These are phyloP conservation scores for Amphiprion clarkii DNA, from an alignment of 2,797 vertebrate genomes.

Conservation along the genomic window DNA sequence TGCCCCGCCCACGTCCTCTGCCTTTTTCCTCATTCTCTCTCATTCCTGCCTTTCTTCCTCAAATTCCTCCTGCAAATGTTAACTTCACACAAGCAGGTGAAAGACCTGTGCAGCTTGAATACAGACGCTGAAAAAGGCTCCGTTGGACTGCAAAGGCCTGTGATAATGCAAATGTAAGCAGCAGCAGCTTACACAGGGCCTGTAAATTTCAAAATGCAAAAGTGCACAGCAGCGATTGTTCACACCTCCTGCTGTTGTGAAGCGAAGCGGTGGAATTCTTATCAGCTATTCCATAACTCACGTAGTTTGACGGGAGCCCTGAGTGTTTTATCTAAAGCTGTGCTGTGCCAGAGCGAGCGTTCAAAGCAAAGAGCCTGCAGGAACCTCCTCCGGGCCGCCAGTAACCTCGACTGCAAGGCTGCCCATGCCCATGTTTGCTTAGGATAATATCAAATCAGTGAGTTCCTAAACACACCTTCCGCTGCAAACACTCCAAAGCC, in stretches of 20 bases:
- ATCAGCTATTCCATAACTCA: constrained; percentile 55
- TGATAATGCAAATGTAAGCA: constrained; percentile 33
- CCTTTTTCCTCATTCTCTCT: constrained; percentile 21
- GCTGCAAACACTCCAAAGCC: constrained; percentile 42
- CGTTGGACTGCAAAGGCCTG: background rate
- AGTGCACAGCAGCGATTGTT: constrained; percentile 18
- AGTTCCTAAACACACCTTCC: constrained; percentile 45
- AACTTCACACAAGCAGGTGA: background rate
- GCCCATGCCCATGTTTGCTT: constrained; percentile 61
- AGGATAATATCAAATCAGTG: constrained; percentile 53
- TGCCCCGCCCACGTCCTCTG: constrained; percentile 55
- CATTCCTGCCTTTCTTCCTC: background rate
- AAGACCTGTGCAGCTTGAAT: background rate
- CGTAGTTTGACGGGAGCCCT: constrained; percentile 36
- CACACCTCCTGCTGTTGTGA: constrained; percentile 22
- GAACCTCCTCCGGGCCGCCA: constrained; percentile 25
- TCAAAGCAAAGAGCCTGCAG: constrained; percentile 12
- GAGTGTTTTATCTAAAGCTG: constrained; percentile 38
- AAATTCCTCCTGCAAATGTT: constrained; percentile 6
- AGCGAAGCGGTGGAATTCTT: constrained; percentile 35
- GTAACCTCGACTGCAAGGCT: constrained; percentile 32
- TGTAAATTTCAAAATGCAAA: constrained; percentile 38
- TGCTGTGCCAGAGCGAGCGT: constrained; percentile 13
- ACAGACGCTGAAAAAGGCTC: background rate
- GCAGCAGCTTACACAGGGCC: background rate